Base-by-base conservation (phyloP, 2,113 vertebrate species). In the Phaetusa simplex region DNA sequence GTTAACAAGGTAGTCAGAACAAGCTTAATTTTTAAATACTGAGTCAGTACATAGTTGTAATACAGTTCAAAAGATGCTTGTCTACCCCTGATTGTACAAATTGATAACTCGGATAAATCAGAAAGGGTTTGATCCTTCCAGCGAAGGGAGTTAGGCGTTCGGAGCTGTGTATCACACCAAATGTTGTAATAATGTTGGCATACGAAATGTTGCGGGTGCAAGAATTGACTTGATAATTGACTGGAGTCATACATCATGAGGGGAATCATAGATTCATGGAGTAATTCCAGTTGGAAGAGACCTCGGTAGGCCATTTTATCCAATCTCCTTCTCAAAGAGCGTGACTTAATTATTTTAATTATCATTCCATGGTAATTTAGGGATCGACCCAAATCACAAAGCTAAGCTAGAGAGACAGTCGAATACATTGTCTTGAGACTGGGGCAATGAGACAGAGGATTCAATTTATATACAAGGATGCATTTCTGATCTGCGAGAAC, bases 111-210 rank as follows among this genome's bases (percentile, higher is more conserved):
- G 6, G 34, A 52, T 50, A 32, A 52, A 53, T 4, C 14, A 11
- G 38, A 49, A 58, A 45, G 27, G 18, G 23, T 43, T 43, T 77
- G 36, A 24, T 58, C 42, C 42, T 84, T 85, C 26, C 59, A 18
- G 26, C 5, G 9, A 26, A 59, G 11, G 30, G 4, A 9, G 3
- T 84, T 59, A 21, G 0, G 0, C 0, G 1, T 71, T 78, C 66
- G 38, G 55, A 86, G 27, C 17, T 84, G 27, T 40, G 43, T 34
- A 42, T 74, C 16, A 8, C 32, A 26, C 5, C 7, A 24, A 9
- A 67, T 55, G 9, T 36, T 52, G 16, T 30, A 58, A 38, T 40
- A 38, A 29, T 8, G 34, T 36, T 4, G 4, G 15, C 18, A 8
- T 19, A 1, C 32, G 43, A 58, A 88, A 14, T 38, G 11, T 43